Conservation (phyloP, 2,797 vertebrate species). For the Falco concolor region DNA sequence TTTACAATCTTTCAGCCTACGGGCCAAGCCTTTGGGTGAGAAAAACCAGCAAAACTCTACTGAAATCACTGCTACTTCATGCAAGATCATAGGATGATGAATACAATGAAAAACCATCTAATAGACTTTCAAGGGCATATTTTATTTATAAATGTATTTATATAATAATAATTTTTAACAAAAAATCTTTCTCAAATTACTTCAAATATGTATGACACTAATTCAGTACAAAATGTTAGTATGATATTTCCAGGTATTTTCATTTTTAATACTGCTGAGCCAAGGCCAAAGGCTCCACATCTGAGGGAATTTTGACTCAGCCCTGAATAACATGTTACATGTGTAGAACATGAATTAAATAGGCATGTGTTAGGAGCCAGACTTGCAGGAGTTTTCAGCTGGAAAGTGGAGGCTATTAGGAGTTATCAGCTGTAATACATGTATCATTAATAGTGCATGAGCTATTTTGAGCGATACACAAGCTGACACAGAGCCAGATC, state of each 20-base stretch:
- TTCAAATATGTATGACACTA: not conserved
- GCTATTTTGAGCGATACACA: not conserved
- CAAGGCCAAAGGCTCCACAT: not conserved
- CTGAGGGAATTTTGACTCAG: not conserved
- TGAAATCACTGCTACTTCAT: not conserved
- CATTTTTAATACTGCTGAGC: not conserved
- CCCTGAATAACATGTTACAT: not conserved
- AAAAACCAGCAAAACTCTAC: not conserved
- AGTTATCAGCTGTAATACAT: not conserved
- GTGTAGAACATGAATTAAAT: not conserved
- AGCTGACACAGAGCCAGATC: not conserved
- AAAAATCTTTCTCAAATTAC: not conserved
- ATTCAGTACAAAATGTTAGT: not conserved
- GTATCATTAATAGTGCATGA: not conserved
- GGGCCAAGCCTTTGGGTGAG: not conserved
- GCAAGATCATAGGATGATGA: not conserved
- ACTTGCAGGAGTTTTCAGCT: not conserved
- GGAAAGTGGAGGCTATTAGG: not conserved
- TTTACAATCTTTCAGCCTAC: not conserved
- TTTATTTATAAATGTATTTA: not conserved
- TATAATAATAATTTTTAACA: not conserved
- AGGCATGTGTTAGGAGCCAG: not conserved
- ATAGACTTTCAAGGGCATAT: not conserved
- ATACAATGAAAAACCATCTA: not conserved
- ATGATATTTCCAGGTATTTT: not conserved